These are phyloP conservation scores for Mesitornis unicolor DNA, from an alignment of 2,113 vertebrate species.

Conservation along the genomic window DNA sequence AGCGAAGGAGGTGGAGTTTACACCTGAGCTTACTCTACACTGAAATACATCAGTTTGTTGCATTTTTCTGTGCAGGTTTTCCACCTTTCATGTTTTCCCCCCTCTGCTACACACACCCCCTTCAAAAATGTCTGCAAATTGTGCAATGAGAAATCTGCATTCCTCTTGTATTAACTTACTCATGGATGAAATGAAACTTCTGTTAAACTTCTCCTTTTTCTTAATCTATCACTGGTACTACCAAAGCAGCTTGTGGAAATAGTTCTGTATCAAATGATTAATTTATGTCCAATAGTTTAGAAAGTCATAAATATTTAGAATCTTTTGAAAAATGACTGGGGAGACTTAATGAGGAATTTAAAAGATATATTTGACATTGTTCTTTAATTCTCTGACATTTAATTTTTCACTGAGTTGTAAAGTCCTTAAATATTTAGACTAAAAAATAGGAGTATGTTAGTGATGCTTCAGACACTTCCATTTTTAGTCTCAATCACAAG, in stretches of 20 bases:
- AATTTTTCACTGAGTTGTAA: slow-evolving; percentile 11
- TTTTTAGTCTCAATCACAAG: neutral
- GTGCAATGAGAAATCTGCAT: neutral
- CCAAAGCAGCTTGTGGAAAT: neutral
- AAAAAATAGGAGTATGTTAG: neutral
- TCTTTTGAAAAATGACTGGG: neutral
- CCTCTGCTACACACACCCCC: neutral
- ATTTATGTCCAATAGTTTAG: neutral
- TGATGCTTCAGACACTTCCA: neutral
- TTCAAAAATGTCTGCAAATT: neutral
- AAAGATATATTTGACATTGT: slow-evolving; percentile 12
- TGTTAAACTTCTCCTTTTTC: neutral
- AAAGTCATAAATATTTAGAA: slow-evolving; percentile 32
- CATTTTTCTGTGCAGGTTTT: neutral
- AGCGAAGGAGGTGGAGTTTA: neutral
- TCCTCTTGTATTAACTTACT: slow-evolving; percentile 6
- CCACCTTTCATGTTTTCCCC: neutral
- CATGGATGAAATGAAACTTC: neutral
- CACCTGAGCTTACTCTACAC: neutral
- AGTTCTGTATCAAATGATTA: neutral
- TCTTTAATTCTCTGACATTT: slow-evolving; percentile 3
- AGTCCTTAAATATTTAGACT: slow-evolving; percentile 47
- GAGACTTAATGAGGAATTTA: neutral
- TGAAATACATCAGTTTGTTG: neutral
- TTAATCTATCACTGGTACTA: neutral